Conservation (phyloP, 2,888 invertebrate genomes). For the Temnothorax ravouxi region DNA sequence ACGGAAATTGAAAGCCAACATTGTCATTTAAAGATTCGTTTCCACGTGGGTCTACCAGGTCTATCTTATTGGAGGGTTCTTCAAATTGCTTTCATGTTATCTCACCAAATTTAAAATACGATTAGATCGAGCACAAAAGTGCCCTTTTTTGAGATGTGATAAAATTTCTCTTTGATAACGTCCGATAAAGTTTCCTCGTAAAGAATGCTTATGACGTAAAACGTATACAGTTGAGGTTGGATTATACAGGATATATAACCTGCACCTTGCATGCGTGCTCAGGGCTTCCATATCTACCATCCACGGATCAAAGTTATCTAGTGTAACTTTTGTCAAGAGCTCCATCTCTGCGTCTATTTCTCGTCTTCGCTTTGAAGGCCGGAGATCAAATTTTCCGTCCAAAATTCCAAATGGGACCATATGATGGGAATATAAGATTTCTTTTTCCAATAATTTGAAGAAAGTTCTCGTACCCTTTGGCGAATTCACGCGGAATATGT, state of each 20-base stretch:
- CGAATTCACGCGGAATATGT: neutral
- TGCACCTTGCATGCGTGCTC: neutral
- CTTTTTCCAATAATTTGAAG: constrained; percentile 33
- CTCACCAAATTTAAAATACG: constrained; percentile 1
- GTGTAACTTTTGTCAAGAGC: constrained; percentile 25
- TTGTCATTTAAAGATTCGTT: neutral
- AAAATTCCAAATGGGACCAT: constrained; percentile 22
- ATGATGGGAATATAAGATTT: constrained; percentile 36
- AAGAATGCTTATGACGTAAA: constrained; percentile 5
- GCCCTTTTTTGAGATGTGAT: neutral
- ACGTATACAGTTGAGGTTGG: neutral
- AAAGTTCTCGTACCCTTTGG: neutral
- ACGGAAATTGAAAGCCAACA: constrained; percentile 4
- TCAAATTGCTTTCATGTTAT: constrained; percentile 20
- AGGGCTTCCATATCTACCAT: constrained; percentile 6
- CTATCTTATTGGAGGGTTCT: constrained; percentile 8
- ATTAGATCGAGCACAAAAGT: neutral
- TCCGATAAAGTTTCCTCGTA: neutral
- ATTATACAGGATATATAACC: neutral
- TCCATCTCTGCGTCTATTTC: constrained; percentile 16
- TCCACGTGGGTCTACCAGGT: too few relatives aligned
- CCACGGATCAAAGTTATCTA: constrained; percentile 13
- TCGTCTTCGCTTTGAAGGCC: constrained; percentile 12
- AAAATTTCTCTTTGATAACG: constrained; percentile 16
- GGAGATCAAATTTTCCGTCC: constrained; percentile 31